phyloP scores from a whole-genome alignment of 2,888 invertebrate species.

The Cistogaster globosa region DNA sequence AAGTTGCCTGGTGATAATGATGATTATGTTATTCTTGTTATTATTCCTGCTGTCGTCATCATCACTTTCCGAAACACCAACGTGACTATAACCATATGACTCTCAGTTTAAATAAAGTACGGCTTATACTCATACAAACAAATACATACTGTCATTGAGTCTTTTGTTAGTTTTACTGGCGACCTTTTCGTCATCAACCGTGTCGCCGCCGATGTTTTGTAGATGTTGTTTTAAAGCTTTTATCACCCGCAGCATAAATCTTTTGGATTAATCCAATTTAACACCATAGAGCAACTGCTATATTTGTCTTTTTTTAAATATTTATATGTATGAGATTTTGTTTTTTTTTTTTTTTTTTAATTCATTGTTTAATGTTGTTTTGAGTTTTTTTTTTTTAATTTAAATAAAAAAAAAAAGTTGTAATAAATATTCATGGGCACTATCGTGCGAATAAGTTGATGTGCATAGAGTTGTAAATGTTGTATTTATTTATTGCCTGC shows the following conservation, averaged over 20 bases:
- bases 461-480: constrained; percentile 39
- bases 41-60: constrained; percentile 53
- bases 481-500: constrained; percentile 52
- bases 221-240: constrained; percentile 75
- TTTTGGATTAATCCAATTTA: constrained; percentile 82
- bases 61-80: constrained; percentile 54
- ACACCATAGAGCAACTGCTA: constrained; percentile 78
- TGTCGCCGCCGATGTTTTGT: constrained; percentile 70
- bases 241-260: constrained; percentile 82
- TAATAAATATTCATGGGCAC: constrained; percentile 68
- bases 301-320: constrained; percentile 70
- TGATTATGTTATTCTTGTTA: constrained; percentile 58
- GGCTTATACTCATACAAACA: constrained; percentile 67
- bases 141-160: constrained; percentile 66
- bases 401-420: constrained; percentile 43
- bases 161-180: constrained; percentile 55
- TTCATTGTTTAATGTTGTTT: constrained; percentile 19
- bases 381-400: constrained; percentile 26
- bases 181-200: constrained; percentile 32
- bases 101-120: neutral
- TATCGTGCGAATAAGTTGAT: constrained; percentile 46
- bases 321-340: neutral
- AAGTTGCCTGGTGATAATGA: constrained; percentile 30
- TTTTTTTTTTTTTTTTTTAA: constrained; percentile 23
- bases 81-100: constrained; percentile 31